phyloP scores from a whole-genome alignment of 35 echinoderm and acorn worm species.

The Hemicentrotus pulcherrimus region DNA sequence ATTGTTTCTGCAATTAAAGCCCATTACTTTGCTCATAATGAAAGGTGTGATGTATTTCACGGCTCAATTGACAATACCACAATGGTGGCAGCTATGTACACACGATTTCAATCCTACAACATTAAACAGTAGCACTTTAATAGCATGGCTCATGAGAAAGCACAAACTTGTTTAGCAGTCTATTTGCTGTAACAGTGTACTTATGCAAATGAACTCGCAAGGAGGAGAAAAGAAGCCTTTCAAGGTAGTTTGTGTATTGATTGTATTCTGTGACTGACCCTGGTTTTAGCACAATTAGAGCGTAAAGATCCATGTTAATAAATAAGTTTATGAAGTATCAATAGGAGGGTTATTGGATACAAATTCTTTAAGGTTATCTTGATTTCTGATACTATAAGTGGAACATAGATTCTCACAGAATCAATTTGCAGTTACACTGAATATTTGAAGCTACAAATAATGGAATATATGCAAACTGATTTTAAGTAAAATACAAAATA shows the following conservation, averaged over 20 bases:
- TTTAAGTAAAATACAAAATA: no score
- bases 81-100: not conserved
- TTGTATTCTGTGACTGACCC: not conserved
- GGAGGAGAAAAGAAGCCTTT: not conserved
- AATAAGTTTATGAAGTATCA: no score
- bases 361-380: no score
- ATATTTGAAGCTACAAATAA: no score
- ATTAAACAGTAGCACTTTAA: not conserved
- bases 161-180: not conserved
- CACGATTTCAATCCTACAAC: not conserved
- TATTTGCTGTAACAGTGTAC: slow-evolving; percentile 46
- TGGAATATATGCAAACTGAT: no score
- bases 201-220: slow-evolving; percentile 5
- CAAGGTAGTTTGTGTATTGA: not conserved
- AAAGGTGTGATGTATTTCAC: not conserved
- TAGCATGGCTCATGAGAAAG: not conserved
- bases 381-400: no score
- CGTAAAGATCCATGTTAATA: not conserved
- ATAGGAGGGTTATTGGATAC: no score
- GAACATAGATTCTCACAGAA: no score
- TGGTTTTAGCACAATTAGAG: not conserved
- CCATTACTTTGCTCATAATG: not conserved
- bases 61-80: not conserved
- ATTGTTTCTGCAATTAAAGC: not conserved
- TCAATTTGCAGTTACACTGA: no score